Conservation (phyloP, 2,797 vertebrate genomes). For the Centropyge bicolor region DNA sequence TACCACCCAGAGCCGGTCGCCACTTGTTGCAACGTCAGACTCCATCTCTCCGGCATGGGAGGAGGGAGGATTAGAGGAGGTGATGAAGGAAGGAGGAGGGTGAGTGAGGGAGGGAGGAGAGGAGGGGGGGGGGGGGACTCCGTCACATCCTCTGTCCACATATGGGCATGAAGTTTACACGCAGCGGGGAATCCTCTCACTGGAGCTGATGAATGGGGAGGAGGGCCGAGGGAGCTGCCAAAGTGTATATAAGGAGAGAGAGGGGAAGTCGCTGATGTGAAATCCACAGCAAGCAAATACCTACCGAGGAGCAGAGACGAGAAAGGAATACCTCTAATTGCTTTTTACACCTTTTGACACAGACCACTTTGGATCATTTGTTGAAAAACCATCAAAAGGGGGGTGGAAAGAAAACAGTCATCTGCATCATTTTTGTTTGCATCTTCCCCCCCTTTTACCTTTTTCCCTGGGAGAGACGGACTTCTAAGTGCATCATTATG, state of each 20-base stretch:
- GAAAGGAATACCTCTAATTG: constrained; percentile 77
- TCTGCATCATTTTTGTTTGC: constrained; percentile 63
- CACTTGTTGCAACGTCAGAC: constrained; percentile 90
- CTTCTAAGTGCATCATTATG: constrained; percentile 86
- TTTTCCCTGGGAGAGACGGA: constrained; percentile 70
- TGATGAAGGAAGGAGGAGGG: background rate
- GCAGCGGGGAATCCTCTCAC: constrained; percentile 98
- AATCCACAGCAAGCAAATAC: constrained; percentile 88
- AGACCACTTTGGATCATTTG: constrained; percentile 81
- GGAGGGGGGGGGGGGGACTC: constrained; percentile 87
- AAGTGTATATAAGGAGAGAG: constrained; percentile 92
- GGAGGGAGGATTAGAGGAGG: constrained; percentile 56
- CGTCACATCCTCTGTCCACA: constrained; percentile 99
- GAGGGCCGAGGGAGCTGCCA: constrained; percentile 90
- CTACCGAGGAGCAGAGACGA: constrained; percentile 80
- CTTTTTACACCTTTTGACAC: constrained; percentile 73
- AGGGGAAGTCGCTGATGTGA: constrained; percentile 87
- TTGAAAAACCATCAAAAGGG: constrained; percentile 65
- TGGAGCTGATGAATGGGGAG: constrained; percentile 97
- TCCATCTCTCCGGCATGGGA: constrained; percentile 86
- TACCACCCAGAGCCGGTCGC: constrained; percentile 48
- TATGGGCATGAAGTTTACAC: constrained; percentile 99
- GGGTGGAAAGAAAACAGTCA: constrained; percentile 68
- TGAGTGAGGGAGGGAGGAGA: constrained; percentile 30
- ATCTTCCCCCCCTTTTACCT: constrained; percentile 38